These are phyloP conservation scores for Oxyruncus cristatus DNA, from an alignment of 2,113 vertebrate species.

Conservation along the genomic window DNA sequence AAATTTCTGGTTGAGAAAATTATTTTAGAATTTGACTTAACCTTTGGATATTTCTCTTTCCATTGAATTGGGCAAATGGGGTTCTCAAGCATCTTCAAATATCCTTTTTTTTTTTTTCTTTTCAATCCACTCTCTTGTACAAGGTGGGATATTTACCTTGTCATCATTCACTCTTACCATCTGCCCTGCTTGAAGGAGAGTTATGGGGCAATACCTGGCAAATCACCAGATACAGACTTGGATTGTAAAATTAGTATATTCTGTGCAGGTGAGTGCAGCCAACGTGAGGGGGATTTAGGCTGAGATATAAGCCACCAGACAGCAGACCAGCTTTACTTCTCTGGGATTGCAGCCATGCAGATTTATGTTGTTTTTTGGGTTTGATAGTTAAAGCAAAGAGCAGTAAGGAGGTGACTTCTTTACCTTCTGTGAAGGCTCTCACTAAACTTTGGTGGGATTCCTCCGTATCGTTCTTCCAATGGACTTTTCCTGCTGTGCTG, in stretches of 20 bases:
- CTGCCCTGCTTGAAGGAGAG: neutral
- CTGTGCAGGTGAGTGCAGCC: neutral
- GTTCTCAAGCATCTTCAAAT: neutral
- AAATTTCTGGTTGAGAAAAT: neutral
- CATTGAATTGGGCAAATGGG: neutral
- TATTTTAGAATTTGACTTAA: neutral
- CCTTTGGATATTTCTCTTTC: neutral
- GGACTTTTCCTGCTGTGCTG: neutral
- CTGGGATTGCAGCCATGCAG: neutral
- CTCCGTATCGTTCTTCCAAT: neutral
- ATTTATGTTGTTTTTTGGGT: neutral
- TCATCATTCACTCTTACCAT: neutral
- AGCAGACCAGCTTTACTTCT: neutral
- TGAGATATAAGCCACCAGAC: neutral
- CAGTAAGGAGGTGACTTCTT: neutral
- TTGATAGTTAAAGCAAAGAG: neutral
- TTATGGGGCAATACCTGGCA: neutral
- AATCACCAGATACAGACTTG: neutral
- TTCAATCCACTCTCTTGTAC: neutral
- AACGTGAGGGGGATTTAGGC: neutral
- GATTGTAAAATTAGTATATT: neutral
- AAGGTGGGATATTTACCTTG: neutral
- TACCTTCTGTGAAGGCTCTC: neutral
- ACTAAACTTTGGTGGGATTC: neutral
- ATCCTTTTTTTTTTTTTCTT: neutral